These are phyloP conservation scores for Pelochelys cantorii DNA, from an alignment of 2,797 vertebrate species.

Conservation along the genomic window DNA sequence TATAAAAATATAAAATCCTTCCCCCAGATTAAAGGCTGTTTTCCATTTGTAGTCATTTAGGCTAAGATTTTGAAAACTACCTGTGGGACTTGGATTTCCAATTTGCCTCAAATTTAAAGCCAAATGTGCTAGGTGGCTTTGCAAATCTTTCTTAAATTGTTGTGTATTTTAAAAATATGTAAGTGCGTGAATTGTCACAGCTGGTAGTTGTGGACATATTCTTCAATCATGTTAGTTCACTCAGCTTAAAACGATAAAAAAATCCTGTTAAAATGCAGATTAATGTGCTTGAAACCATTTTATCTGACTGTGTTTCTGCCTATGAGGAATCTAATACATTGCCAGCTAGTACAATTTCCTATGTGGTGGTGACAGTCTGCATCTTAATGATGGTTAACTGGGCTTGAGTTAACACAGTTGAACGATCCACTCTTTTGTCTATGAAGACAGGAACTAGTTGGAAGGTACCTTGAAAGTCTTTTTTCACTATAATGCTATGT, in stretches of 20 bases:
- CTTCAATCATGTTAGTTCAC: neutral
- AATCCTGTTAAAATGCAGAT: rapidly evolving
- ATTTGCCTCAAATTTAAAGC: neutral
- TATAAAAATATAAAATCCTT: neutral
- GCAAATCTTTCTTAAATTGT: neutral
- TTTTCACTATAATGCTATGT: neutral
- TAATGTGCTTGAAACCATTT: neutral
- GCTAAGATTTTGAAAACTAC: neutral
- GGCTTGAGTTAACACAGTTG: neutral
- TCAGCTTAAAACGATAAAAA: neutral
- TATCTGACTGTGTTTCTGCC: neutral
- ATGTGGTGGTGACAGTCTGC: neutral
- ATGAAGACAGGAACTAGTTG: neutral
- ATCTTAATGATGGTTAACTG: neutral
- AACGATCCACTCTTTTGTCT: neutral
- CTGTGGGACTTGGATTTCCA: neutral
- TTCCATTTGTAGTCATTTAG: neutral
- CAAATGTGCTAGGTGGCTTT: neutral
- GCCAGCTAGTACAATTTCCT: neutral
- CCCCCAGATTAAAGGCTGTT: neutral
- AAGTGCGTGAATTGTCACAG: neutral
- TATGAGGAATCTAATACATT: neutral
- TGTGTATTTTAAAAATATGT: neutral
- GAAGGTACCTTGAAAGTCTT: neutral
- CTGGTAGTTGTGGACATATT: neutral